Conservation (phyloP, 2,113 vertebrate genomes). For the Dascyllus trimaculatus region DNA sequence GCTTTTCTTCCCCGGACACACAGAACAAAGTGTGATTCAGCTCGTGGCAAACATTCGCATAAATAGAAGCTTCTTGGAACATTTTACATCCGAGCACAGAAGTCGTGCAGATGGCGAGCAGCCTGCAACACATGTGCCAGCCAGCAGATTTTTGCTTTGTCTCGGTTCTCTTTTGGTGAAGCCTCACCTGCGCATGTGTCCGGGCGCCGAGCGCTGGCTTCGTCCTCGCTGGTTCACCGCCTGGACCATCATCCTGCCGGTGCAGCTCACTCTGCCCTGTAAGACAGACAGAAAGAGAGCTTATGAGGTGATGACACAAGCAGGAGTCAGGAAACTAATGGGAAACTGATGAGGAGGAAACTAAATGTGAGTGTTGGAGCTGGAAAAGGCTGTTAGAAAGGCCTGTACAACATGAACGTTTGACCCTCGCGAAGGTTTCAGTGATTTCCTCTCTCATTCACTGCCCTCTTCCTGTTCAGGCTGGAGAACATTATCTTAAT, state of each 20-base stretch:
- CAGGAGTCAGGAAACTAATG: conserved; percentile 22
- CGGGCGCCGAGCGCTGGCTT: conserved; percentile 90
- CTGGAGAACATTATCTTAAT: conserved; percentile 45
- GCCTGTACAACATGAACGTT: conserved; percentile 46
- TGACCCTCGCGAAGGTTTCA: conserved; percentile 50
- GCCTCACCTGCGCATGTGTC: conserved; percentile 93
- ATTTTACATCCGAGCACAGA: conserved; percentile 19
- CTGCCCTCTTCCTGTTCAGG: conserved; percentile 64
- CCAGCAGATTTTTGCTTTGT: conserved; percentile 8
- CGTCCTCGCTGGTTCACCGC: conserved; percentile 97
- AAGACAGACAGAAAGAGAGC: conserved; percentile 7
- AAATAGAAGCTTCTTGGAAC: conserved; percentile 34
- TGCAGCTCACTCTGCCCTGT: conserved; percentile 95
- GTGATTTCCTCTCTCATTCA: conserved; percentile 66
- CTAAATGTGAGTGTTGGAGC: conserved; percentile 44
- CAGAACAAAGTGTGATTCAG: conserved; percentile 26
- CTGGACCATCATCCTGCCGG: conserved; percentile 98
- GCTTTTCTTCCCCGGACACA: conserved; percentile 35
- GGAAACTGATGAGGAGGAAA: conserved; percentile 46
- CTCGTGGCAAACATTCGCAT: conserved; percentile 34
- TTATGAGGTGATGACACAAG: conserved; percentile 38
- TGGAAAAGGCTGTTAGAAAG: conserved; percentile 20
- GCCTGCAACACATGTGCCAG: conserved; percentile 16
- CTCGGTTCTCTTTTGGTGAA: neutral
- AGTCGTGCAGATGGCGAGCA: conserved; percentile 34